phyloP scores from a whole-genome alignment of 1,140 invertebrate genomes.

The Drosophila triauraria region DNA sequence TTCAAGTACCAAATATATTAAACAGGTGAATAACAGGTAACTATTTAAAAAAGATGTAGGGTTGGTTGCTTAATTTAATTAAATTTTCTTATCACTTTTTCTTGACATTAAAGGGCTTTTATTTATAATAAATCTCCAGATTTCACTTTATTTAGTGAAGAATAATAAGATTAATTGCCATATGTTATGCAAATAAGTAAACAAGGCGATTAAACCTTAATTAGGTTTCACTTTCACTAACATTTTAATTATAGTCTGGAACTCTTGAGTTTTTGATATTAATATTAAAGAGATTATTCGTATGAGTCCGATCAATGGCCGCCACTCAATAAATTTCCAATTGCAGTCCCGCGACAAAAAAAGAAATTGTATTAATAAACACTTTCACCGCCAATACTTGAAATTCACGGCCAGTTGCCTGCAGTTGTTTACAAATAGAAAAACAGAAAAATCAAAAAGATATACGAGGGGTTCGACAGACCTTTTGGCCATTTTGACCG shows the following conservation, averaged over 20 bases:
- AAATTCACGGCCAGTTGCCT: conserved; percentile 63
- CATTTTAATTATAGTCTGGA: not conserved
- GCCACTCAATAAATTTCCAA: conserved; percentile 51
- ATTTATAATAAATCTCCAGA: too few species aligned
- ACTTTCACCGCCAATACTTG: conserved; percentile 75
- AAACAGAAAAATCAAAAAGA: not conserved
- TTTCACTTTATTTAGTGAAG: too few species aligned
- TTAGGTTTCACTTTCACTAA: not conserved
- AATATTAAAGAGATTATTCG: not conserved
- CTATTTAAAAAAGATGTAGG: too few species aligned
- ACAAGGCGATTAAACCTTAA: not conserved
- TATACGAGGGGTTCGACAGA: conserved; percentile 15
- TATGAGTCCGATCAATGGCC: conserved; percentile 24
- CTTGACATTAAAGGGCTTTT: too few species aligned
- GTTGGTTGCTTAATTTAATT: too few species aligned
- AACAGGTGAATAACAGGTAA: too few species aligned
- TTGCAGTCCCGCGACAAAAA: conserved; percentile 45
- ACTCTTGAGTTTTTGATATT: not conserved
- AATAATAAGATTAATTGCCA: too few species aligned
- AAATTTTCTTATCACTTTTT: too few species aligned
- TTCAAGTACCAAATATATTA: too few species aligned
- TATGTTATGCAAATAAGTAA: not conserved
- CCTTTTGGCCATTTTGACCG: conserved; percentile 65
- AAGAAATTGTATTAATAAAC: conserved; percentile 78
- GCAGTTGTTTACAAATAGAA: conserved; percentile 63